A percentile compares a stretch with the other conserved stretches of the same genome.
Conservation (phyloP, 2,113 vertebrate species). For the Anhinga anhinga region DNA sequence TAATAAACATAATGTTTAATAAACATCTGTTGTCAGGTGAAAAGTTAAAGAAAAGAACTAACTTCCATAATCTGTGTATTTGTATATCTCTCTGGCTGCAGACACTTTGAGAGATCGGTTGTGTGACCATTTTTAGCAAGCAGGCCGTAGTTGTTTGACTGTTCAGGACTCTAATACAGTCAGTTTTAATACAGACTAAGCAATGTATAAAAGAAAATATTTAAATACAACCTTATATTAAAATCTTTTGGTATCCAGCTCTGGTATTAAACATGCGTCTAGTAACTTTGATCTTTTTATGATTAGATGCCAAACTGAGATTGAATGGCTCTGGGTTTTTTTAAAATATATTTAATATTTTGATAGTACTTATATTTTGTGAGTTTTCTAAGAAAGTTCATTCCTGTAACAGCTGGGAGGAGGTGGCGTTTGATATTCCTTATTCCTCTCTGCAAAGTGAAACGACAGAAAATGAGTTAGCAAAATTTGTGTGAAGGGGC, state of each 20-base stretch:
- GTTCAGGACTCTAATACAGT: neutral
- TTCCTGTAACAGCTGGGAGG: neutral
- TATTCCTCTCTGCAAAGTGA: neutral
- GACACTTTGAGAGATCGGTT: neutral
- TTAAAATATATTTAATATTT: neutral
- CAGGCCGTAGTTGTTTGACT: neutral
- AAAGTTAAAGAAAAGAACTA: neutral
- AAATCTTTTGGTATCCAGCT: neutral
- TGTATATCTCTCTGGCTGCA: neutral
- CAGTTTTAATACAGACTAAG: neutral
- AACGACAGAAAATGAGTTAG: neutral
- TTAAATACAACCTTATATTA: neutral
- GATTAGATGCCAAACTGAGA: neutral
- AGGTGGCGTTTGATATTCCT: neutral
- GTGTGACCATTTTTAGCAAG: neutral
- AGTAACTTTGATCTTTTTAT: neutral
- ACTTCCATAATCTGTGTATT: neutral
- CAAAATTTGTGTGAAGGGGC: neutral
- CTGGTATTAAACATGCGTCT: neutral
- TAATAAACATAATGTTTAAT: neutral
- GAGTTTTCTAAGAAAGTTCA: neutral
- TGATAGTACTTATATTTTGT: neutral
- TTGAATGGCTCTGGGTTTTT: neutral
- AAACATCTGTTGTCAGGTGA: neutral
- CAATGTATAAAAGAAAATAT: neutral